Base-by-base conservation (phyloP, 2,888 invertebrate species). In the Cactoblastis cactorum region DNA sequence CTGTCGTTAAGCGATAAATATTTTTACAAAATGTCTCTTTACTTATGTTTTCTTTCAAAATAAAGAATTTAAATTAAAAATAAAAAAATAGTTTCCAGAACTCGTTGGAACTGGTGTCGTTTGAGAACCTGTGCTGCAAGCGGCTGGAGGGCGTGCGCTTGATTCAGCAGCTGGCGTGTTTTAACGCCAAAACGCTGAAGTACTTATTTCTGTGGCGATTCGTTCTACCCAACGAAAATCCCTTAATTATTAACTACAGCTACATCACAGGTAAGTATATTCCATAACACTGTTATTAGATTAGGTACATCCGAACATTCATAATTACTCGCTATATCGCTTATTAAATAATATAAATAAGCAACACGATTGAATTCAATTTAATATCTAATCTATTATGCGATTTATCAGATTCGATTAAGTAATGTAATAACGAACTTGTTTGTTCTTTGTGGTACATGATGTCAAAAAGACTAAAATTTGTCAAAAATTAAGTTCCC, bases 171-270 rank as follows among this genome's bases (percentile, higher is more conserved):
- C 65, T 88, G 0, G 83, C 86, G 2, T 79, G 79, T 55, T 88
- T 84, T 55, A 81, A 77, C 54, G 67, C 83, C 0, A 50, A 74
- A 1, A 67, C 78, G 1, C 75, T 88, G 5, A 87, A 85, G 61
- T 88, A 88, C 61, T 62, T 88, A 38, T 88, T 85, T 55, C 71
- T 88, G 1, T 88, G 88, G 88, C 74, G 80, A 11, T 87, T 86
- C 46, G 80, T 86, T 3, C 62, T 78, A 33, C 76, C 82, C 17
- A 82, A 83, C 51, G 85, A 88, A 57, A 88, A 87, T 54, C 88
- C 88, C 1, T 57, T 86, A 28, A 68, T 86, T 2, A 70, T 85
- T 38, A 86, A 88, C 66, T 86, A 81, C 61, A 74, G 78, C 38
- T 83, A 85, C 32, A 70, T 84, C 6, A 80, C 76, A 1, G 87